These are phyloP conservation scores for Ariopsis seemanni DNA, from an alignment of 2,113 vertebrate genomes.

Conservation along the genomic window DNA sequence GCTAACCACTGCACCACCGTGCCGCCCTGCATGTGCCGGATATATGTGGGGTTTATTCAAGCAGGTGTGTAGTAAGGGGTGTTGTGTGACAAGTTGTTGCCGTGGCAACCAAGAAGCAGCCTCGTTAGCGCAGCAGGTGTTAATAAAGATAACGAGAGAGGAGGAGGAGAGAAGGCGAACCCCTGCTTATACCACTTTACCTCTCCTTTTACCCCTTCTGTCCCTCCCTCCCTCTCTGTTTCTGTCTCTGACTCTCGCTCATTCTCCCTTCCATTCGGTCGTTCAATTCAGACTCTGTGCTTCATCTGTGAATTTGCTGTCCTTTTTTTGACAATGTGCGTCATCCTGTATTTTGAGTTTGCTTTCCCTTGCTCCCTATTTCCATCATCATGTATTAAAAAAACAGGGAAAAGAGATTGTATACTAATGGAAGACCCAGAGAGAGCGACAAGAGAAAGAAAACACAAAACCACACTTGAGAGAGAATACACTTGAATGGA, in stretches of 20 bases:
- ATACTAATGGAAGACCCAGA: conserved; percentile 4
- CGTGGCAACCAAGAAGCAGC: conserved; percentile 68
- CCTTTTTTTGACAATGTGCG: conserved; percentile 3
- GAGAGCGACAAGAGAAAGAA: conserved; percentile 1
- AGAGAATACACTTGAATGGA: conserved; percentile 34
- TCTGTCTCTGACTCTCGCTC: not conserved
- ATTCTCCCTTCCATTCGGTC: conserved; percentile 2
- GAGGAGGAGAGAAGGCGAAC: conserved; percentile 56
- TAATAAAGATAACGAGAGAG: conserved; percentile 77
- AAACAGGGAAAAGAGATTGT: conserved; percentile 2
- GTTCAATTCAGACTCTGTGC: conserved; percentile 22
- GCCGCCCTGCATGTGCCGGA: conserved; percentile 38
- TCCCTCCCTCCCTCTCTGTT: not conserved
- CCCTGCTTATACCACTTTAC: conserved; percentile 62
- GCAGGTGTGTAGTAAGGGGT: conserved; percentile 39
- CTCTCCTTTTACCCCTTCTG: conserved; percentile 45
- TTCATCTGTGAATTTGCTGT: conserved; percentile 17
- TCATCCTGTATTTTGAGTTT: conserved; percentile 11
- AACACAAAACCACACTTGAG: conserved; percentile 38
- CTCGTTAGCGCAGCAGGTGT: conserved; percentile 79
- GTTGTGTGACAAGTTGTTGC: conserved; percentile 70
- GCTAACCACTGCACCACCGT: too few relatives aligned
- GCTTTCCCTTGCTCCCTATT: conserved; percentile 35
- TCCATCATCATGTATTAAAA: conserved; percentile 43
- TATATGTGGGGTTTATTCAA: conserved; percentile 39